Percentiles rank a stretch among this genome's conserved stretches.
Conservation (phyloP, 2,797 vertebrate genomes). For the Spinibarbus caldwelli region DNA sequence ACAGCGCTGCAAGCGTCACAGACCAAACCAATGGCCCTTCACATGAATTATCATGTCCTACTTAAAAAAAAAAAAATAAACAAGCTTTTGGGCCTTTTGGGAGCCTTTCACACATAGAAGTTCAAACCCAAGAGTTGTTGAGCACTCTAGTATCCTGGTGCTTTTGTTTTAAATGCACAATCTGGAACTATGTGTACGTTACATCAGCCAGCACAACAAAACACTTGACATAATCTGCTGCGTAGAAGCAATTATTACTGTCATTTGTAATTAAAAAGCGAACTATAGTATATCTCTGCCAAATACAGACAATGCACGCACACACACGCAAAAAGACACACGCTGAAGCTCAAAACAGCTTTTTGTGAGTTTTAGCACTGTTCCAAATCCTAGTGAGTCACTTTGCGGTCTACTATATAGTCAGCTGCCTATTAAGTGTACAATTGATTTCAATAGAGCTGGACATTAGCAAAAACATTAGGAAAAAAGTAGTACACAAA, state of each 20-base stretch:
- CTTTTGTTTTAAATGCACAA: constrained; percentile 43
- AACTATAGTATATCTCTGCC: constrained; percentile 15
- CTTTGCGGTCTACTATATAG: not conserved
- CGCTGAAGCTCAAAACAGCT: not conserved
- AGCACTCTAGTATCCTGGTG: constrained; percentile 23
- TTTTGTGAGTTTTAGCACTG: not conserved
- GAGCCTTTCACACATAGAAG: constrained; percentile 38
- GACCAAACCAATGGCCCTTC: constrained; percentile 45
- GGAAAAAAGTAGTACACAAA: not conserved
- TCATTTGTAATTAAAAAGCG: constrained; percentile 18
- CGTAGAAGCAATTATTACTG: constrained; percentile 29
- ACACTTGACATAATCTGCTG: constrained; percentile 43
- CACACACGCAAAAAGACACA: too few relatives aligned
- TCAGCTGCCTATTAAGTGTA: not conserved
- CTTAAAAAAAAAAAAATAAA: constrained; percentile 51
- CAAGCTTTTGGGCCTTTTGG: constrained; percentile 43
- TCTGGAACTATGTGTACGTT: constrained; percentile 37
- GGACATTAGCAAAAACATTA: not conserved
- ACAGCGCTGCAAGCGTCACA: constrained; percentile 16
- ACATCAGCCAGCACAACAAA: constrained; percentile 47
- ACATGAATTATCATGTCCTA: constrained; percentile 52
- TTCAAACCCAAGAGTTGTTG: constrained; percentile 47
- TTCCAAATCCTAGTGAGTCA: not conserved
- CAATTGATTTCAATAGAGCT: not conserved
- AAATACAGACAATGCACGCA: not conserved